Conservation (phyloP, 2,888 invertebrate species). For the Eupithecia centaureata region DNA sequence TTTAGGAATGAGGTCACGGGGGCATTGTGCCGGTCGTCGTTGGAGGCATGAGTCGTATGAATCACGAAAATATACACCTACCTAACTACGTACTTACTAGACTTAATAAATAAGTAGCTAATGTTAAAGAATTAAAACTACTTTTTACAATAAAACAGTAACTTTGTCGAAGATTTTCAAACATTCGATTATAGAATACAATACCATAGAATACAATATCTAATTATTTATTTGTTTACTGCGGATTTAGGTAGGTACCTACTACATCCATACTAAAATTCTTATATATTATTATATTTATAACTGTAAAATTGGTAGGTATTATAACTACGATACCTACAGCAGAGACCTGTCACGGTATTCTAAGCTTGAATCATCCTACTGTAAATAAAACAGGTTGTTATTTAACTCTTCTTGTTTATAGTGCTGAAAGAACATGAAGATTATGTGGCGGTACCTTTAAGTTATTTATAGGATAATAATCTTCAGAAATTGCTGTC, state of each 20-base stretch:
- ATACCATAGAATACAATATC: too few species aligned
- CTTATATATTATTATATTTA: too few species aligned
- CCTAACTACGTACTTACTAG: neutral
- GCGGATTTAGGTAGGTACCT: too few species aligned
- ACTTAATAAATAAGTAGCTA: neutral
- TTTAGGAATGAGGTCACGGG: conserved; percentile 32
- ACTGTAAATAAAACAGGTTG: conserved; percentile 5
- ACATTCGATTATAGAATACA: too few species aligned
- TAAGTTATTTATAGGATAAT: neutral
- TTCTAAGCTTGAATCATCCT: neutral
- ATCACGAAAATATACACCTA: conserved; percentile 5
- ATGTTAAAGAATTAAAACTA: neutral
- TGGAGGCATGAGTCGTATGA: neutral
- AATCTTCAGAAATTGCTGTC: neutral
- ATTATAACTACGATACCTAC: too few species aligned
- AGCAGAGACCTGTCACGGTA: neutral
- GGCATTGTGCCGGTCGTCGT: neutral
- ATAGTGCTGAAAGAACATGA: neutral
- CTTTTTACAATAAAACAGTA: neutral
- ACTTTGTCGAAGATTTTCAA: neutral
- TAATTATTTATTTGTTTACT: too few species aligned
- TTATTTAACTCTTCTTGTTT: neutral
- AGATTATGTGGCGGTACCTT: neutral
- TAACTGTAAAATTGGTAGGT: neutral
- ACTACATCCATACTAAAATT: too few species aligned